Evolutionary conservation across 30 jellyfish, hydroid and myxozoan species (phyloP).

Genomic region (Hydractinia echinata): DNA sequence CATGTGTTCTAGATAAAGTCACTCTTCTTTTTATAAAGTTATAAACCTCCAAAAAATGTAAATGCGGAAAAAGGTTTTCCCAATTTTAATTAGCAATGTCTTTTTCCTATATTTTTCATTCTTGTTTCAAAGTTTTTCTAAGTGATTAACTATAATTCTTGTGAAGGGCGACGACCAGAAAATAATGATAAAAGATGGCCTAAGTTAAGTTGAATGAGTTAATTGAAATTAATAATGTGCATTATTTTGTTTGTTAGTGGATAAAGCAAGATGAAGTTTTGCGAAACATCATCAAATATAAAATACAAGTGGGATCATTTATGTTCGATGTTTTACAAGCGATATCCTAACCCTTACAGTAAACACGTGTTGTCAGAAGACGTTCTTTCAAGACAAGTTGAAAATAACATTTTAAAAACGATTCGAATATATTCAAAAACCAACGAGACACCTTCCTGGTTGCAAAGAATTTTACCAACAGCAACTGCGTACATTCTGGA

Average conservation of each 20-base stretch:
- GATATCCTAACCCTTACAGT: slow-evolving; percentile 48
- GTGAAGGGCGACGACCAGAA: too few relatives aligned
- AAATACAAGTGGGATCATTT: slow-evolving; percentile 20
- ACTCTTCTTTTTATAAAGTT: too few relatives aligned
- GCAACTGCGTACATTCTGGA: slow-evolving; percentile 40
- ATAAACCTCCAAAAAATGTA: too few relatives aligned
- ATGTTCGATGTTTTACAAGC: slow-evolving; percentile 13
- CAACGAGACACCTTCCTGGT: slow-evolving; percentile 34
- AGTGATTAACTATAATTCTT: too few relatives aligned
- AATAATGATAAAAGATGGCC: too few relatives aligned
- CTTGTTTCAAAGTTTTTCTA: too few relatives aligned
- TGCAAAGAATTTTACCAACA: slow-evolving; percentile 3
- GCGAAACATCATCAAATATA: slow-evolving; percentile 9
- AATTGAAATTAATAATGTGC: neutral
- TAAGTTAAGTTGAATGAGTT: neutral
- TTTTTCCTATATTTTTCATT: too few relatives aligned
- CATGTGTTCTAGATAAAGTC: too few relatives aligned
- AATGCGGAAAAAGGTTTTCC: too few relatives aligned
- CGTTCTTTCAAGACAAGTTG: slow-evolving; percentile 18
- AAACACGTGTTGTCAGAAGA: slow-evolving; percentile 40
- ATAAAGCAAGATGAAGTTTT: slow-evolving; percentile 12
- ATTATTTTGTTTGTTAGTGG: neutral
- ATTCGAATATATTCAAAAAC: slow-evolving; percentile 16
- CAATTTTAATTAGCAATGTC: too few relatives aligned
- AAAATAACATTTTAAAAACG: slow-evolving; percentile 31